Base-by-base conservation (phyloP, 1,140 invertebrate species). In the Diabrotica virgifera region DNA sequence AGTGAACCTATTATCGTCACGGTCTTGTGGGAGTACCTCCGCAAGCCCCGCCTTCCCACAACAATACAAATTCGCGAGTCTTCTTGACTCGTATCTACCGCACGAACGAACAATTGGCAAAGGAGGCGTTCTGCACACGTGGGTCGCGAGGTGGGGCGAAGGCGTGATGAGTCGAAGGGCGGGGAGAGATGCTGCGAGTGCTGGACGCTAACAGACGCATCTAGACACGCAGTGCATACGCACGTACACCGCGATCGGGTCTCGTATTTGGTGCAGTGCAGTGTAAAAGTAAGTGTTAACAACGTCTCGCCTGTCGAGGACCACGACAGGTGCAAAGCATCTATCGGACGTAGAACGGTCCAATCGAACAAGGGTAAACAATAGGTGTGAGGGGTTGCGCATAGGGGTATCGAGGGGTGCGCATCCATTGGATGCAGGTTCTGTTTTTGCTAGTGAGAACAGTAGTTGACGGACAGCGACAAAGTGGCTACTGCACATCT, bases 401-500 rank as follows among this genome's bases (percentile, higher is more conserved):
- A 71, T 71, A 70, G 67, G 67, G 67, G 63, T 58, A 57, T 52
- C 35, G 37, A 59, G 67, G 67, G 72, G 72, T 66, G 72, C 74
- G 74, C 72, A 72, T 70, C 64, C 63, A 64, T 66, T 64, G 52
- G 65, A 64, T 63, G 63, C 40, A 36, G 60, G 24, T 70, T 71
- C 61, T 69, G 65, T 64, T 65, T 53, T 68, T 70, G 64, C 72
- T 46, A 73, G 70, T 73, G 72, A 70, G 72, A 66, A 65, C 70
- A 71, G 68, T 70, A 67, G 60, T 57, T 70, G 62, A 64, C 59
- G 62, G 58, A 67, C 51, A 65, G 51, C 69, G 58, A 59, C 74
- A 78, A 71, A 67, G 76, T 78, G 76, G 76, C 76, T 78, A 73
- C 76, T 70, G 75, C 74, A 77, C 75, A 75, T 69, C 72, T 76